These are phyloP conservation scores for Heliconius congener DNA, from an alignment of 1,140 invertebrate genomes.

Conservation along the genomic window DNA sequence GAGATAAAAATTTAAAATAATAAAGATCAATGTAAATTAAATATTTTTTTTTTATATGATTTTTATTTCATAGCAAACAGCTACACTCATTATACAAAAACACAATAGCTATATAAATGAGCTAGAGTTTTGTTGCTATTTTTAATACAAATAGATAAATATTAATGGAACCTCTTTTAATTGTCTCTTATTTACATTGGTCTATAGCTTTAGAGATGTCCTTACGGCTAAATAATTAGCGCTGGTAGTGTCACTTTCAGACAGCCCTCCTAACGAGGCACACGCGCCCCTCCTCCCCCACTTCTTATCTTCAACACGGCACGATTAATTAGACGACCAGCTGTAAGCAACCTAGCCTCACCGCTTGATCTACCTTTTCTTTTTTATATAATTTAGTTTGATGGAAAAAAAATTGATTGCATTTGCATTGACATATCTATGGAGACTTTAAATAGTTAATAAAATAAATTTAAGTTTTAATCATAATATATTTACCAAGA, in stretches of 20 bases:
- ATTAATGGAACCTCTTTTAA: constrained; percentile 27
- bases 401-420: constrained; percentile 20
- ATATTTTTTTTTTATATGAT: no score
- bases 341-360: constrained; percentile 52
- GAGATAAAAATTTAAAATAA: background rate
- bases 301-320: constrained; percentile 50
- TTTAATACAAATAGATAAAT: background rate
- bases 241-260: constrained; percentile 73
- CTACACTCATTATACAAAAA: no score
- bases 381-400: constrained; percentile 33
- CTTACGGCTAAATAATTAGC: constrained; percentile 71
- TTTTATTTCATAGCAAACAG: no score
- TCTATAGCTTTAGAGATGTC: constrained; percentile 51
- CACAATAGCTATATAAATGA: no score
- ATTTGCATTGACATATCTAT: constrained; percentile 9
- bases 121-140: background rate
- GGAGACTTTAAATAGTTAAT: no score
- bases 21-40: no score
- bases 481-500: no score
- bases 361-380: constrained; percentile 43
- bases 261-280: constrained; percentile 65
- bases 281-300: constrained; percentile 46
- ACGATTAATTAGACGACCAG: constrained; percentile 70
- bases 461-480: no score
- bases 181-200: constrained; percentile 46